Evolutionary conservation across 2,797 vertebrate genomes (phyloP).

Genomic region (Enteromius viviparus): DNA sequence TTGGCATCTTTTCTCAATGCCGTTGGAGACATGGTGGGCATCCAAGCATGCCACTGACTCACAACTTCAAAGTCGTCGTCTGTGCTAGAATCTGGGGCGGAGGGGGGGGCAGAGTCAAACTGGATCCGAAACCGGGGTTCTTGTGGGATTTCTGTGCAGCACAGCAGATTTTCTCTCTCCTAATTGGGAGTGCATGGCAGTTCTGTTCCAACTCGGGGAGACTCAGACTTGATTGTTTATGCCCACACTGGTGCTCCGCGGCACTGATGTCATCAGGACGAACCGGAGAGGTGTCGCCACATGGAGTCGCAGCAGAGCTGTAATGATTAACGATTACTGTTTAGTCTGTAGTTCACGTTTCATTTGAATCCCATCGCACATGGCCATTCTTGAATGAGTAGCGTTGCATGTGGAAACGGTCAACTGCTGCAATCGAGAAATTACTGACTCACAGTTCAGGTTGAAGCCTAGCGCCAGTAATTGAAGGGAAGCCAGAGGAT

Average conservation of each 20-base stretch:
- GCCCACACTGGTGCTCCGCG: constrained; percentile 51
- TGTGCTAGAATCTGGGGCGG: constrained; percentile 49
- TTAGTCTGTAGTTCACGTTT: constrained; percentile 33
- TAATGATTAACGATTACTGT: constrained; percentile 14
- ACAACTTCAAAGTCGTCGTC: constrained; percentile 70
- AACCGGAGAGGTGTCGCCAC: constrained; percentile 22
- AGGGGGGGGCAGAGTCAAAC: constrained; percentile 56
- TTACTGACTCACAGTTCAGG: constrained; percentile 36
- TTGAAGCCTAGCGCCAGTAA: constrained; percentile 27
- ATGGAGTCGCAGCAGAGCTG: constrained; percentile 8
- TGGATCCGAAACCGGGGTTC: constrained; percentile 75
- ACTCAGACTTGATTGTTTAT: constrained; percentile 39
- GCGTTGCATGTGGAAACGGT: constrained; percentile 37
- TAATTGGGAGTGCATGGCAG: constrained; percentile 65
- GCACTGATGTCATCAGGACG: constrained; percentile 33
- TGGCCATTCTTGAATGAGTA: constrained; percentile 6
- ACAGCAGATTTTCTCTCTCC: constrained; percentile 66
- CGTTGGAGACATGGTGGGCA: constrained; percentile 51
- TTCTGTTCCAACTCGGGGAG: constrained; percentile 56
- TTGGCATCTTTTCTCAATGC: constrained; percentile 61
- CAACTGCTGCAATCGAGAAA: constrained; percentile 25
- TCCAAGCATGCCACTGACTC: constrained; percentile 60
- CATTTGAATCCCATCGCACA: constrained; percentile 8
- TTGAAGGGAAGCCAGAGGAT: constrained; percentile 10
- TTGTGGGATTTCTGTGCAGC: constrained; percentile 70